phyloP scores from a whole-genome alignment of 2,888 invertebrate genomes.

The Epinotia brunnichana region DNA sequence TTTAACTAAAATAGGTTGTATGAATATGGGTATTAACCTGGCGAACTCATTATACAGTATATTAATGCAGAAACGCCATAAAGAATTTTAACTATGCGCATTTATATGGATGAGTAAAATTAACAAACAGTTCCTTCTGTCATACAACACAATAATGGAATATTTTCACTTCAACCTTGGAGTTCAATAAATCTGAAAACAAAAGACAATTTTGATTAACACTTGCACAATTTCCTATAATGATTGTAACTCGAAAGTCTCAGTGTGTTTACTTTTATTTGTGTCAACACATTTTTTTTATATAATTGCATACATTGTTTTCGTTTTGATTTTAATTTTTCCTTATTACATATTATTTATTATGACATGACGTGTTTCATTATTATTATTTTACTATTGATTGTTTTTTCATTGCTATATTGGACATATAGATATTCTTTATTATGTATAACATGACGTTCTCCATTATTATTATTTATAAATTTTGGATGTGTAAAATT shows the following conservation, averaged over 20 bases:
- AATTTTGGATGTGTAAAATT: too few relatives aligned
- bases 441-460: too few relatives aligned
- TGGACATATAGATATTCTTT: too few relatives aligned
- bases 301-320: too few relatives aligned
- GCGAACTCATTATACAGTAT: background rate
- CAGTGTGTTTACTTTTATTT: background rate
- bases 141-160: slow-evolving; percentile 33
- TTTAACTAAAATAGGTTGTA: background rate
- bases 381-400: too few relatives aligned
- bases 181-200: slow-evolving; percentile 35
- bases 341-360: too few relatives aligned
- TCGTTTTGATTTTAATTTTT: too few relatives aligned
- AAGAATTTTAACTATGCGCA: background rate
- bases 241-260: background rate
- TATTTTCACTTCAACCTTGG: slow-evolving; percentile 31
- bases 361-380: too few relatives aligned
- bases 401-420: too few relatives aligned
- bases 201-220: background rate
- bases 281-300: background rate
- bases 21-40: background rate
- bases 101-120: slow-evolving; percentile 9
- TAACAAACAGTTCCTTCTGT: slow-evolving; percentile 18
- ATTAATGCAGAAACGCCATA: background rate
- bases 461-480: too few relatives aligned
- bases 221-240: background rate